A percentile compares a stretch with the other conserved stretches of the same genome.
These are phyloP conservation scores for Galleria mellonella DNA, from an alignment of 1,140 invertebrate genomes.

Conservation along the genomic window DNA sequence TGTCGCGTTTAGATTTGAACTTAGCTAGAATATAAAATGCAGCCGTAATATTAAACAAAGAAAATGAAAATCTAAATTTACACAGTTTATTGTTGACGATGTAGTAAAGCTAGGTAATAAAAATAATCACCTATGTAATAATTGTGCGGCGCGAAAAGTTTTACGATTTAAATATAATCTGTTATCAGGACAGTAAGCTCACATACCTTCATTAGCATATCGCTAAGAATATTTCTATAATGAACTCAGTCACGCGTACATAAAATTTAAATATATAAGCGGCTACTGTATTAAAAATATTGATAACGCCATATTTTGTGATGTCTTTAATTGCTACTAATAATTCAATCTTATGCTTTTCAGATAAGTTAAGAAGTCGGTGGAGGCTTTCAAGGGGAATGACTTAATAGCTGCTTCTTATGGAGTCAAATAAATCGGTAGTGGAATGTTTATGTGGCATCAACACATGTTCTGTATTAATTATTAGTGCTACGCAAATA, in stretches of 20 bases:
- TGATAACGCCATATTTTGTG: constrained; percentile 65
- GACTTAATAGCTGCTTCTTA: constrained; percentile 55
- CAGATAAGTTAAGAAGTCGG: constrained; percentile 55
- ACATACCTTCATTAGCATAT: constrained; percentile 33
- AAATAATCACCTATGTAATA: too few species aligned
- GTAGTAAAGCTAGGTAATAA: too few species aligned
- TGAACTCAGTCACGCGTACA: constrained; percentile 64
- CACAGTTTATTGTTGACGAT: too few species aligned
- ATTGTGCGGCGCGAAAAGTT: too few species aligned
- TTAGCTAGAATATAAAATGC: too few species aligned
- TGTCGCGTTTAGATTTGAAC: too few species aligned
- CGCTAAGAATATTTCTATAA: constrained; percentile 53
- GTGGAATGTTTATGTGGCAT: neutral
- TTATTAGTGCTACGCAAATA: too few species aligned
- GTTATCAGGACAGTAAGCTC: constrained; percentile 1
- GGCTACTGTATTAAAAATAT: constrained; percentile 71
- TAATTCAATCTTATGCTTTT: constrained; percentile 64
- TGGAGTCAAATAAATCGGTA: constrained; percentile 45
- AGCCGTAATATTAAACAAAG: too few species aligned
- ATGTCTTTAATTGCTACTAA: constrained; percentile 66
- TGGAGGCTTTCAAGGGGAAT: constrained; percentile 45
- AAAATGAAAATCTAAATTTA: too few species aligned
- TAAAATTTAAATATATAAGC: constrained; percentile 67
- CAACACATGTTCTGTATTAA: too few species aligned
- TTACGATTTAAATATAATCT: too few species aligned